Evolutionary conservation across 2,888 invertebrate genomes (phyloP), one percentile per base, ranked within the genome.

Genomic region (Lasioglossum villosulum): DNA sequence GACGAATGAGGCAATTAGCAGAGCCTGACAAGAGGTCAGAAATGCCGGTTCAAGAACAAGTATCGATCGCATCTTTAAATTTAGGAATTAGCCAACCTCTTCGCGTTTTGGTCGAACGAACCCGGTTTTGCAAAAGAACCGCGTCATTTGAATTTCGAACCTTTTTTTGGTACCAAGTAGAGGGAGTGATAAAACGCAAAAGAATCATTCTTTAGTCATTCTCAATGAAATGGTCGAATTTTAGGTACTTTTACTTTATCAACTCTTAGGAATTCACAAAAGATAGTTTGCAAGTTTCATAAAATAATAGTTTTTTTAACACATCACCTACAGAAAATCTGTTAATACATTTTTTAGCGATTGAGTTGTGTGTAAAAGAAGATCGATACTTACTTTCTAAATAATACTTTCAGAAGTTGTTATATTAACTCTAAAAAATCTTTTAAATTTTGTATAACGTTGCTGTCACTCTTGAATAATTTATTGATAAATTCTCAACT

Each of bases 1-100:
- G 37, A 4, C 73, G 80, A 85, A 86, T 81, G 78, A 81, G 86
- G 85, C 82, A 86, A 86, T 86, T 86, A 85, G 74, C 70, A 52
- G 70, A 68, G 68, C 74, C 68, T 71, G 72, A 37, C 27, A 48
- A 74, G 52, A 63, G 45, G 37, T 59, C 59, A 45, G 56, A 76
- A 73, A 75, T 68, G 37, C 34, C 76, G 34, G 14, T 27, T n/a
- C 42, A 75, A 86, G 71, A 81, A 79, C 59, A 66, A 52, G 63
- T 30, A 86, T 85, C 77, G 75, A 86, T 86, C 81, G 81, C 77
- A 74, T 71, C 76, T 80, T 77, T 70, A 73, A 79, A 74, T 77
- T 76, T 56, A 70, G 73, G 52, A 37, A 37, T 39, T 68, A 39
- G 23, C 27, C 66, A 34, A 30, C 10, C 19, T 5, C 23, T 19